A percentile compares a stretch with the other conserved stretches of the same genome.
Conservation (phyloP, 2,888 invertebrate species). For the Melanophora roralis region DNA sequence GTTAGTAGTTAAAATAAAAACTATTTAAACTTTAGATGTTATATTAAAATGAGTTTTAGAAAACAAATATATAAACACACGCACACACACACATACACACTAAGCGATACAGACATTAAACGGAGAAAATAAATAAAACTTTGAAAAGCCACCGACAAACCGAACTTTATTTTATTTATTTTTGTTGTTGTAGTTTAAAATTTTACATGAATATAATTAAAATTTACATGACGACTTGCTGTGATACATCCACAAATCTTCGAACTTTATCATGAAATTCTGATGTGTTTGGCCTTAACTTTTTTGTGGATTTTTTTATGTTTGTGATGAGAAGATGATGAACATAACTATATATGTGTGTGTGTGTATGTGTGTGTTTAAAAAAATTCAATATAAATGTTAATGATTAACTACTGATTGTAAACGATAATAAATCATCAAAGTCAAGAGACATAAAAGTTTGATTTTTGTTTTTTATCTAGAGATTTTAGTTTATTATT, state of each 20-base stretch:
- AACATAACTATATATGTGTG: too few species aligned
- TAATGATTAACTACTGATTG: constrained; percentile 66
- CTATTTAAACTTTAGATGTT: constrained; percentile 53
- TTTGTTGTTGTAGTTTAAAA: constrained; percentile 44
- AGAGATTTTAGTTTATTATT: constrained; percentile 2
- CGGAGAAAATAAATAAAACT: background rate
- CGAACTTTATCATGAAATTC: constrained; percentile 21
- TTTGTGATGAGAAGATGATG: constrained; percentile 25
- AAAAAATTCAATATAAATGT: constrained; percentile 66
- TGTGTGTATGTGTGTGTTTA: background rate
- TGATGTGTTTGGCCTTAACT: background rate
- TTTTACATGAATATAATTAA: constrained; percentile 58
- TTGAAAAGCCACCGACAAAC: constrained; percentile 12
- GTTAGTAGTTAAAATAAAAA: constrained; percentile 38
- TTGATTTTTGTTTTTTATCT: background rate
- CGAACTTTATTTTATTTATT: constrained; percentile 47
- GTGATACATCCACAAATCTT: constrained; percentile 50
- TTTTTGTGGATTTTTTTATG: constrained; percentile 22
- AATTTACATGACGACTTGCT: constrained; percentile 62
- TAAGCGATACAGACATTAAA: too few species aligned
- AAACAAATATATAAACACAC: too few species aligned
- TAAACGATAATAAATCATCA: constrained; percentile 65
- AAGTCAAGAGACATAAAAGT: constrained; percentile 49
- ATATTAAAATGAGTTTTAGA: constrained; percentile 6
- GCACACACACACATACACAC: background rate